phyloP scores from a whole-genome alignment of 2,888 invertebrate genomes.

The Lasioglossum vierecki region DNA sequence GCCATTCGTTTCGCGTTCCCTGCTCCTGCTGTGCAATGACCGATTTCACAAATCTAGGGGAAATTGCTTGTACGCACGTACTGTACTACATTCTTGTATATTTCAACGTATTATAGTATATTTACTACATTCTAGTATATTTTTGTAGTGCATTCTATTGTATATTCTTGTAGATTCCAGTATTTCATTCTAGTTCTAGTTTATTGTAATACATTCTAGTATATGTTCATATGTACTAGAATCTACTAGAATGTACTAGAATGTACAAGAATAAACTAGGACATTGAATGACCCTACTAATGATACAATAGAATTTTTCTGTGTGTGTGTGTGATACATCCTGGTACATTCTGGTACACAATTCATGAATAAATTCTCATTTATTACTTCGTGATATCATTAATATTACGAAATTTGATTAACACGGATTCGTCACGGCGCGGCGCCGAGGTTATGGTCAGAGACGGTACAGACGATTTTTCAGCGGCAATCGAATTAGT shows the following conservation, averaged over 20 bases:
- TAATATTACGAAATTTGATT: background rate
- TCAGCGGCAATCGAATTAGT: constrained; percentile 43
- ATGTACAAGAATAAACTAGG: no score
- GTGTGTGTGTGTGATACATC: no score
- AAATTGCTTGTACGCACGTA: background rate
- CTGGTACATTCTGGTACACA: no score
- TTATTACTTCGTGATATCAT: background rate
- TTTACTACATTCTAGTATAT: background rate
- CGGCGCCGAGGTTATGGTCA: background rate
- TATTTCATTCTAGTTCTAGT: background rate
- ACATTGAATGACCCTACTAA: no score
- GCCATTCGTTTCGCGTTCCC: background rate
- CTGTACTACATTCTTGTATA: background rate
- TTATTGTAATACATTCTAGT: background rate
- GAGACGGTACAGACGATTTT: background rate
- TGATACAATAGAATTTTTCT: no score
- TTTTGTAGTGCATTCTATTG: background rate
- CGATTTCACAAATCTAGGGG: background rate
- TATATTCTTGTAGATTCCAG: background rate
- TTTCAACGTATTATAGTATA: background rate
- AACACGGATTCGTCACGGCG: background rate
- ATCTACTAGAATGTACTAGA: no score
- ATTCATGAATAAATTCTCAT: background rate
- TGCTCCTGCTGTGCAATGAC: background rate
- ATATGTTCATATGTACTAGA: no score